These are phyloP conservation scores for Eulithis testata DNA, from an alignment of 2,888 invertebrate genomes.

Conservation along the genomic window DNA sequence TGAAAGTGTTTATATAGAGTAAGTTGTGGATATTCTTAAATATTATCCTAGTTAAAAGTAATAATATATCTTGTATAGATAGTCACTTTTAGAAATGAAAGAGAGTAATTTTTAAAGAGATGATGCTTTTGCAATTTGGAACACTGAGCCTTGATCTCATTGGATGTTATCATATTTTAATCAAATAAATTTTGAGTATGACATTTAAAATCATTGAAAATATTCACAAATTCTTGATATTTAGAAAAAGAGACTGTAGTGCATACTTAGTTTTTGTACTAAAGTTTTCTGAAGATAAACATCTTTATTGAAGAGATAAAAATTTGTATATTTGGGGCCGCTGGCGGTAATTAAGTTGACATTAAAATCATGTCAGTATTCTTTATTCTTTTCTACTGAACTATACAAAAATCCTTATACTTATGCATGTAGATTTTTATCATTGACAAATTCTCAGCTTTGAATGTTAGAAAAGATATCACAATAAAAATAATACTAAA, in stretches of 20 bases:
- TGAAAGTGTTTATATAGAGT: constrained; percentile 82
- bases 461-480: constrained; percentile 51
- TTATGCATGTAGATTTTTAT: constrained; percentile 57
- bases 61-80: constrained; percentile 75
- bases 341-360: constrained; percentile 67
- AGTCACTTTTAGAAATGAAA: constrained; percentile 68
- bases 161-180: constrained; percentile 60
- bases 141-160: constrained; percentile 77
- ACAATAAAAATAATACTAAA: constrained; percentile 30
- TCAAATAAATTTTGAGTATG: constrained; percentile 53
- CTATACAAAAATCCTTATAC: constrained; percentile 35
- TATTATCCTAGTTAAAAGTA: constrained; percentile 72
- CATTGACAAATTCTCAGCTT: constrained; percentile 50
- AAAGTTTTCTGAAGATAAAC: constrained; percentile 34
- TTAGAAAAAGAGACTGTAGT: constrained; percentile 23
- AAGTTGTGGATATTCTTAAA: constrained; percentile 82
- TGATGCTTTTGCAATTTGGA: constrained; percentile 66
- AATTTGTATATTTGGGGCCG: constrained; percentile 51
- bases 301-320: constrained; percentile 15
- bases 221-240: constrained; percentile 53
- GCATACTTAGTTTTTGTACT: constrained; percentile 39
- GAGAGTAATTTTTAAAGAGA: constrained; percentile 64
- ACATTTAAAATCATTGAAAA: constrained; percentile 59
- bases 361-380: constrained; percentile 53
- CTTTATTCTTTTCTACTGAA: constrained; percentile 48